These are phyloP conservation scores for Halcyon senegalensis DNA, from an alignment of 2,113 vertebrate species.

Conservation along the genomic window DNA sequence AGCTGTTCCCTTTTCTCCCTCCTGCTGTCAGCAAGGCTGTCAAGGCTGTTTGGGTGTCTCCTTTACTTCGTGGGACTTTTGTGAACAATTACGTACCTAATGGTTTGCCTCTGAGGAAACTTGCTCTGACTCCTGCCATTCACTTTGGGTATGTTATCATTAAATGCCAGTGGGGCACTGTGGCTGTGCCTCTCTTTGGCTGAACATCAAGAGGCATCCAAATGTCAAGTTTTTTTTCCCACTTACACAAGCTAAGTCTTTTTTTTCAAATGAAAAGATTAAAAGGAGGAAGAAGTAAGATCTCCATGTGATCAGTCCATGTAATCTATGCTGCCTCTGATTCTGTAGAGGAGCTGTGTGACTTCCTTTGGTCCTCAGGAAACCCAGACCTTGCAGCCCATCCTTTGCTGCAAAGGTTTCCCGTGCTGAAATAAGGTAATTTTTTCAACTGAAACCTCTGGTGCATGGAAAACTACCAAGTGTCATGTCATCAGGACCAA, in stretches of 20 bases:
- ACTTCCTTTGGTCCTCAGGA: neutral
- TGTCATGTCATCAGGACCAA: neutral
- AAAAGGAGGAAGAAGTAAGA: neutral
- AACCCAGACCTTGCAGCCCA: neutral
- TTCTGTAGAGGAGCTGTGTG: neutral
- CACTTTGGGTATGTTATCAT: neutral
- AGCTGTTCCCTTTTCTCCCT: neutral
- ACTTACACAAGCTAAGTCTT: neutral
- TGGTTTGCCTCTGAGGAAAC: neutral
- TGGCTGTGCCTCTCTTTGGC: neutral
- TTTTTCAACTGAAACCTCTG: neutral
- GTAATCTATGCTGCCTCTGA: neutral
- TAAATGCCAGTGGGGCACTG: neutral
- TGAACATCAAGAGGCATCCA: neutral
- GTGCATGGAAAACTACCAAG: neutral
- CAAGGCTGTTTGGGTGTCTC: neutral
- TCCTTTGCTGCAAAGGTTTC: neutral
- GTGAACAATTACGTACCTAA: neutral
- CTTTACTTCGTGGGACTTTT: neutral
- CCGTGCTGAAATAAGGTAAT: neutral
- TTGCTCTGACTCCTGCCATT: neutral
- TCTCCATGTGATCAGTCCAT: neutral
- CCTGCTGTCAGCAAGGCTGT: neutral
- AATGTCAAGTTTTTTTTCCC: neutral
- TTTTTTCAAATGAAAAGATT: neutral